Evolutionary conservation across 2,888 invertebrate species (phyloP), one percentile per base, ranked within the genome.

Genomic region (Folsomia manolachei): DNA sequence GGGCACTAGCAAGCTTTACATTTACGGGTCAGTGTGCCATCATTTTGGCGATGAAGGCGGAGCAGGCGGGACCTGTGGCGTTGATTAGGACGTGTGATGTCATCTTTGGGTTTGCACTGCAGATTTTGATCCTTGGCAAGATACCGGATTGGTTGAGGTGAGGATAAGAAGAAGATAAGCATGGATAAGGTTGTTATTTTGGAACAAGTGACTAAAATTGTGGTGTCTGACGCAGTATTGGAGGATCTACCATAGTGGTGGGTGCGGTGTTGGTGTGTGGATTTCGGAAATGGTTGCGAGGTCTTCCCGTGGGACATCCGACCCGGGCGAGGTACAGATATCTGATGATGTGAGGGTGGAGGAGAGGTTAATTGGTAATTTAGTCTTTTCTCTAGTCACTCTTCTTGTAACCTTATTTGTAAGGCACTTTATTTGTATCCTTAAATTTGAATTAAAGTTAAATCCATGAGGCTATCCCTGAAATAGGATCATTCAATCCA

Each of bases 1-100:
- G 18, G 1, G 64, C 71, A 1, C 68, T 79, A 14, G 77, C 75
- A 19, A 39, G 53, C 1, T 69, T 76, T 11, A 75, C 77, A 4
- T 77, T 75, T 72, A 64, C 76, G n/a, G 79, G 79, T 21, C 79
- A 79, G 69, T 67, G 66, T 67, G 77, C 76, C 0, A 74, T 79
- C 18, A 75, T 76, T n/a, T 56, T 77, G n/a, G 79, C 79, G 1
- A 72, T 79, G 70, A 76, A 78, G 60, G 73, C 71, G 1, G 79
- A 79, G 26, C 68, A 75, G 60, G 74, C 79, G 14, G 79, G 79
- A 4, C 77, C 78, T 11, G 79, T 79, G 1, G 71, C 79, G 4
- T 67, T 72, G n/a, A 65, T 78, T 11, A 53, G 76, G 25, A 76
- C 76, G 14, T 70, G 70, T 14, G 74, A 78, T 63, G 75, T 76